A percentile compares a stretch with the other conserved stretches of the same genome.
phyloP scores from a whole-genome alignment of 1,140 invertebrate genomes.

The Phymorhynchus buccinoides region DNA sequence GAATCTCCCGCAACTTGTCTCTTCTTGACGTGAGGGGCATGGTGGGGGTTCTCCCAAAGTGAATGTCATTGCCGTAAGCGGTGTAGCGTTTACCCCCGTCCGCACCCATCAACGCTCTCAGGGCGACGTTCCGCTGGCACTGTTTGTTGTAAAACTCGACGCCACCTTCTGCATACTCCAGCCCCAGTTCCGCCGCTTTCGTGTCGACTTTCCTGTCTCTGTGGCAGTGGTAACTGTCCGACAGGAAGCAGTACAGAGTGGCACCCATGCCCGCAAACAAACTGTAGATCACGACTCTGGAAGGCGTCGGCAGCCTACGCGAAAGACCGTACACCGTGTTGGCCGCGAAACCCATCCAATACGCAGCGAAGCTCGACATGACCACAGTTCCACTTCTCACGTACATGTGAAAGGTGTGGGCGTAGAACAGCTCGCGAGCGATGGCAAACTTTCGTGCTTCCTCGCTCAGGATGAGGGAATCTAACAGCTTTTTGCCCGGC shows the following conservation, averaged over 20 bases:
- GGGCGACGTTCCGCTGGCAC: constrained; percentile 81
- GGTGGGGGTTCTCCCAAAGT: constrained; percentile 43
- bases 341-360: constrained; percentile 74
- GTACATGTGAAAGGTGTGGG: constrained; percentile 72
- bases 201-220: constrained; percentile 80
- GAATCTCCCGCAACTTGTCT: constrained; percentile 72
- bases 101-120: constrained; percentile 79
- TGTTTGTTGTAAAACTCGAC: constrained; percentile 84
- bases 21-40: constrained; percentile 45
- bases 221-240: constrained; percentile 78
- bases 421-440: constrained; percentile 79
- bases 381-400: constrained; percentile 75
- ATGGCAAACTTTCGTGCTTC: constrained; percentile 85
- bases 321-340: constrained; percentile 78
- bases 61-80: constrained; percentile 77
- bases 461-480: constrained; percentile 81
- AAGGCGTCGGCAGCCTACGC: constrained; percentile 70
- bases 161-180: constrained; percentile 81
- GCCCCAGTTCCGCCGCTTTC: constrained; percentile 77
- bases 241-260: constrained; percentile 79
- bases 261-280: constrained; percentile 77
- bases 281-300: constrained; percentile 77
- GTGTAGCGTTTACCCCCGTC: constrained; percentile 78
- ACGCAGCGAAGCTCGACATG: constrained; percentile 73
- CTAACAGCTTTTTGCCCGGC: constrained; percentile 77